phyloP scores from a whole-genome alignment of 2,113 vertebrate species.

The Oceanites oceanicus region DNA sequence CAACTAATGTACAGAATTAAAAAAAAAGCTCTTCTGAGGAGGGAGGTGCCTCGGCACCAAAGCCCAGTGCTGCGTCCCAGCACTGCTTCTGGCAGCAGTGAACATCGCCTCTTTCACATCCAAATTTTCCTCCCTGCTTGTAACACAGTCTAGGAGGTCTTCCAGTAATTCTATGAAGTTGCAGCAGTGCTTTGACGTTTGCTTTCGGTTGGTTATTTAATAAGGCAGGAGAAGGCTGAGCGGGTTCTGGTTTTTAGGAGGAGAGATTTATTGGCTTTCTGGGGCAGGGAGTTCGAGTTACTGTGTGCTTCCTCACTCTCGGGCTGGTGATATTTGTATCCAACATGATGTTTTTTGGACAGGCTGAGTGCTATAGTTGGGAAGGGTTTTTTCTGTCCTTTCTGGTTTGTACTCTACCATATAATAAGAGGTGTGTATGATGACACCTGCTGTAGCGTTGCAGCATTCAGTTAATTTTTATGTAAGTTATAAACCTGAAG shows the following conservation, averaged over 20 bases:
- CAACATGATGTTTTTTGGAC: neutral
- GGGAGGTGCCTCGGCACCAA: neutral
- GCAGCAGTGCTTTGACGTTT: neutral
- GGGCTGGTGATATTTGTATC: neutral
- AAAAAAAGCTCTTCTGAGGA: neutral
- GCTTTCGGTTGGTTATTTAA: conserved; percentile 15
- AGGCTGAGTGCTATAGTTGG: neutral
- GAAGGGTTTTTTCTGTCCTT: neutral
- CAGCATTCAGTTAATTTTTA: neutral
- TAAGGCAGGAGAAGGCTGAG: neutral
- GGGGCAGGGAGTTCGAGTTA: neutral
- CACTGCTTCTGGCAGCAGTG: neutral
- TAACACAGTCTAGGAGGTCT: neutral
- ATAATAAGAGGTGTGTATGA: neutral
- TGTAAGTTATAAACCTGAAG: neutral
- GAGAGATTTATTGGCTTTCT: conserved; percentile 21
- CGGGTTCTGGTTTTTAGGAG: neutral
- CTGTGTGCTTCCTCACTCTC: neutral
- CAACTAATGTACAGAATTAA: neutral
- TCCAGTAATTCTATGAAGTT: neutral
- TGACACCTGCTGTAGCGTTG: neutral
- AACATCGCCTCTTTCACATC: neutral
- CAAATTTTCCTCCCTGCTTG: neutral
- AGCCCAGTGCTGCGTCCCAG: neutral
- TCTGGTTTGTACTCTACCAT: neutral